Base-by-base conservation (phyloP, 2,113 vertebrate genomes). In the Panthera leo region DNA sequence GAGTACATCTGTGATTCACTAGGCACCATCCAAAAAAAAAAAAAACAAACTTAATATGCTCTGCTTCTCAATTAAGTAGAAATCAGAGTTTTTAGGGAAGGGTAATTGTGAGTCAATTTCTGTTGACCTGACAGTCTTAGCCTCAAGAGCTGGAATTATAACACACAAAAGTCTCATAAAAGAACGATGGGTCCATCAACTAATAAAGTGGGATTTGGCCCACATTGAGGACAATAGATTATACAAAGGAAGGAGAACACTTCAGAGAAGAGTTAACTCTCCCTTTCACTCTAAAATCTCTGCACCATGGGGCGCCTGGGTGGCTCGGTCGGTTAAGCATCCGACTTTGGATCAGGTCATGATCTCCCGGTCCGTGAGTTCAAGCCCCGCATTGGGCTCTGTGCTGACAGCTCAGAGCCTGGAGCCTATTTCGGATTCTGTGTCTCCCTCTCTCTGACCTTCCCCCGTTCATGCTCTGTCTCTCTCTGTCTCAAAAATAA, bases 1-100 rank as follows among this genome's bases (percentile, higher is more conserved):
- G 6, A 25, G 12, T 96, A 98, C 97, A 98, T 98, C 97, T 98
- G 98, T 98, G 98, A 98, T 98, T 98, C 98, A 98, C 94, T 97
- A 98, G 94, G 92, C 93, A 9, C 94, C 98, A 98, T 97, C 96
- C 97, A 98, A 97, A 98, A 98, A 98, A 34, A 68, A 98, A 34
- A 68, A 68, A 68, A 68, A 67, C n/a, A 98, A 98, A 93, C 84
- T 98, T 98, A 97, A 98, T 97, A 98, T 98, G 95, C 94, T 98
- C 98, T 97, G 97, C 86, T 98, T 97, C 97, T 98, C 98, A 98
- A 98, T 98, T 98, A 98, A 98, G 97, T 94, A 97, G 98, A 98
- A 99, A 98, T 93, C 97, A 98, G 97, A 97, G 96, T 96, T 97
- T 92, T 98, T 98, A 97, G 97, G 93, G 94, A 80, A 94, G 97